phyloP scores from a whole-genome alignment of 2,888 invertebrate species.

The Synergus gifuensis region DNA sequence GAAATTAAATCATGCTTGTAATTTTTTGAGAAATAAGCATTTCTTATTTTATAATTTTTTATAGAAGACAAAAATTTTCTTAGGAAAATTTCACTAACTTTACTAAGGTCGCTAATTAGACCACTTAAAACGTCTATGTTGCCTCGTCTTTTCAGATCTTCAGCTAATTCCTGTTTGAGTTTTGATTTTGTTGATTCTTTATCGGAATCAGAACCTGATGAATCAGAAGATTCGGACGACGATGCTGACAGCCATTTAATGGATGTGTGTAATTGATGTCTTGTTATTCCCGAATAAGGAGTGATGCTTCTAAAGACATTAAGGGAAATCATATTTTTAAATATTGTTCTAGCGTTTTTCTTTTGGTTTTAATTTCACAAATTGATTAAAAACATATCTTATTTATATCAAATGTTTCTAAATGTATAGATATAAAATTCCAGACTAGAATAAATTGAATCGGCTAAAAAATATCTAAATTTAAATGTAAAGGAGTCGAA shows the following conservation, averaged over 20 bases:
- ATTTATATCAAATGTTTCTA: too few species aligned
- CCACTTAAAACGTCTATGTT: slow-evolving; percentile 31
- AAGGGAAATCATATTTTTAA: not conserved
- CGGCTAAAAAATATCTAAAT: too few species aligned
- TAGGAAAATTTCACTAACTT: slow-evolving; percentile 46
- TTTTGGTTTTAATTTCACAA: too few species aligned
- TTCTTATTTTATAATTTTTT: slow-evolving; percentile 37
- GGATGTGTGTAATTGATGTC: slow-evolving; percentile 46
- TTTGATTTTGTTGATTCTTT: slow-evolving; percentile 46
- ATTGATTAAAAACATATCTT: too few species aligned
- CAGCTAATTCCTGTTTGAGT: slow-evolving; percentile 42
- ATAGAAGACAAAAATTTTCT: slow-evolving; percentile 40
- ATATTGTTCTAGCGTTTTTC: not conserved
- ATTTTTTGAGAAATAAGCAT: not conserved
- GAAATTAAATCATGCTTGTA: not conserved
- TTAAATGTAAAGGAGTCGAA: too few species aligned
- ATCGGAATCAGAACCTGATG: slow-evolving; percentile 58
- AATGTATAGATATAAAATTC: too few species aligned
- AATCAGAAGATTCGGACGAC: slow-evolving; percentile 50
- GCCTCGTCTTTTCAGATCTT: slow-evolving; percentile 6
- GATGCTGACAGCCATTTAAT: slow-evolving; percentile 42
- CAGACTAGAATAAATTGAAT: too few species aligned
- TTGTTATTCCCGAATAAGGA: slow-evolving; percentile 43
- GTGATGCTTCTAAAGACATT: slow-evolving; percentile 39
- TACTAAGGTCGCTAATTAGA: slow-evolving; percentile 52